A percentile compares a stretch with the other conserved stretches of the same genome.
Evolutionary conservation across 2,888 invertebrate genomes (phyloP).

Genomic region (Halictus ligatus): DNA sequence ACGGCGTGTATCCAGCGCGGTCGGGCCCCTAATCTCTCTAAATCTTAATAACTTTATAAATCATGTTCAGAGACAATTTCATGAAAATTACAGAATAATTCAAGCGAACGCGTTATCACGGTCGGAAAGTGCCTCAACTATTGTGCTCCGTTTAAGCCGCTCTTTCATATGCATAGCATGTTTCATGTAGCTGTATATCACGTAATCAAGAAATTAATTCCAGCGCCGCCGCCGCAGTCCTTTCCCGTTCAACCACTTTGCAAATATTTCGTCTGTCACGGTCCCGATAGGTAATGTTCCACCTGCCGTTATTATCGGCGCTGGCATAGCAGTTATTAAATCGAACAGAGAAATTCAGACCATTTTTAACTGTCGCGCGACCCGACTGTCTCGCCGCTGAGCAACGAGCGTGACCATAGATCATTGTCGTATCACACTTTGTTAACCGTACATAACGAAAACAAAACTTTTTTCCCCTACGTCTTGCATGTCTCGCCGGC

Average conservation of each 20-base stretch:
- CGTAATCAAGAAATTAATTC: constrained; percentile 72
- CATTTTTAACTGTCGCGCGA: not conserved
- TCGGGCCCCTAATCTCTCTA: constrained; percentile 63
- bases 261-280: constrained; percentile 26
- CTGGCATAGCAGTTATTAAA: not conserved
- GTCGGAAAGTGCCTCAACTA: constrained; percentile 69
- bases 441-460: not conserved
- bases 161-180: constrained; percentile 71
- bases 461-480: not conserved
- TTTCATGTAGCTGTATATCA: constrained; percentile 61
- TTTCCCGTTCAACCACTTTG: constrained; percentile 28
- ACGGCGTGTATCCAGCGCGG: constrained; percentile 37
- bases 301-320: not conserved
- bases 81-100: constrained; percentile 73
- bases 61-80: constrained; percentile 70
- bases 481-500: not conserved
- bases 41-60: constrained; percentile 71
- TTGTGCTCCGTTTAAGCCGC: constrained; percentile 72
- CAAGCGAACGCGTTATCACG: constrained; percentile 69
- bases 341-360: not conserved
- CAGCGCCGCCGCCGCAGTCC: constrained; percentile 29
- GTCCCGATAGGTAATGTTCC: constrained; percentile 5
- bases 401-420: not conserved
- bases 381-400: not conserved
- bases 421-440: constrained; percentile 1